A percentile compares a stretch with the other conserved stretches of the same genome.
Evolutionary conservation across 2,888 invertebrate genomes (phyloP).

Genomic region (Lithophane socia): DNA sequence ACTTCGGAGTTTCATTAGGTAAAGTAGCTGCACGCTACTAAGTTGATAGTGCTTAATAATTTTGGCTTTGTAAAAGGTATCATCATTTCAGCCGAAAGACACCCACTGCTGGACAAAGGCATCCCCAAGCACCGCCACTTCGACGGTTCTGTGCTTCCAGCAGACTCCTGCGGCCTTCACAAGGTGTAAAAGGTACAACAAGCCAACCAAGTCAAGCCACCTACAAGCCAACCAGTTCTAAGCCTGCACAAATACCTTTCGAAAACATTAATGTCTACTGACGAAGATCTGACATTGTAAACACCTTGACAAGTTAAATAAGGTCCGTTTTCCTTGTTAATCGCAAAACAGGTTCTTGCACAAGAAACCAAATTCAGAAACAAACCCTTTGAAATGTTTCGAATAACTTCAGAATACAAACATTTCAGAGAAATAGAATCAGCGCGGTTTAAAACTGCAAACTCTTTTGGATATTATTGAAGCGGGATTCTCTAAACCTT

Average conservation of each 20-base stretch:
- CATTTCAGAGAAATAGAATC: slow-evolving; percentile 4
- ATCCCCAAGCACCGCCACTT: too few relatives aligned
- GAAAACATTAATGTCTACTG: not conserved
- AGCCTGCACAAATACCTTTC: slow-evolving; percentile 15
- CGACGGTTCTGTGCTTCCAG: too few relatives aligned
- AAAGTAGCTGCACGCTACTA: not conserved
- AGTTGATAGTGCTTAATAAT: not conserved
- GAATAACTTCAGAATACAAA: not conserved
- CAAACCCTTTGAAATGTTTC: not conserved
- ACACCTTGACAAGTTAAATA: slow-evolving; percentile 24
- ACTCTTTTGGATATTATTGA: slow-evolving; percentile 16
- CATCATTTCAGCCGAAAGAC: too few relatives aligned
- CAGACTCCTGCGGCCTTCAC: too few relatives aligned
- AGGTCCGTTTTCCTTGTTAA: slow-evolving; percentile 20
- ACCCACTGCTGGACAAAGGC: not conserved
- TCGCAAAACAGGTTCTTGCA: not conserved
- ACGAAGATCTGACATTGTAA: slow-evolving; percentile 40
- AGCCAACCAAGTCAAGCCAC: too few relatives aligned
- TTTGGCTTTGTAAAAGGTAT: not conserved
- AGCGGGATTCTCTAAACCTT: slow-evolving; percentile 11
- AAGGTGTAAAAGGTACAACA: too few relatives aligned
- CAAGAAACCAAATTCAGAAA: slow-evolving; percentile 2
- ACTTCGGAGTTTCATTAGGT: not conserved
- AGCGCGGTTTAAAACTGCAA: not conserved
- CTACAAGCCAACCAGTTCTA: not conserved